Conservation (phyloP, 1,140 invertebrate species). For the Bombus fervidus region DNA sequence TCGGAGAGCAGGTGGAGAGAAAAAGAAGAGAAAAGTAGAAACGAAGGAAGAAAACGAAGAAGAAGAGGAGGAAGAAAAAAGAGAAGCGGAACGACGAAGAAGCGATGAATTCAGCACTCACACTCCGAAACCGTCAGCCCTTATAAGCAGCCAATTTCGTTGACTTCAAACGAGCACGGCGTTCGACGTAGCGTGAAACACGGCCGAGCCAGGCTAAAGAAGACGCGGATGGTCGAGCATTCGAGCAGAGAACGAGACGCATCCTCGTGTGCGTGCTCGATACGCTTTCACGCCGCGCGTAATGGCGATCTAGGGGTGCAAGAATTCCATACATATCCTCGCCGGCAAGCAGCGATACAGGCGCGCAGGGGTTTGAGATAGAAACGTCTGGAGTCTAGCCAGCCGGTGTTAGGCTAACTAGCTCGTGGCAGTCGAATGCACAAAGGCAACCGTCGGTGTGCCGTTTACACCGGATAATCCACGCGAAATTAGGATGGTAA, state of each 20-base stretch:
- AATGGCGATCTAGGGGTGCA: conserved; percentile 36
- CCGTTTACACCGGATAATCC: conserved; percentile 72
- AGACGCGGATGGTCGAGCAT: conserved; percentile 42
- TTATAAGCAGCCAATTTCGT: conserved; percentile 71
- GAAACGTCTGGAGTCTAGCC: conserved; percentile 45
- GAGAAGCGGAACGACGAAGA: background rate
- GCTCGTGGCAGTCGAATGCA: conserved; percentile 59
- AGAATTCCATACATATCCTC: conserved; percentile 38
- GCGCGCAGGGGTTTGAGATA: background rate
- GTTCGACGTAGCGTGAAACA: conserved; percentile 76
- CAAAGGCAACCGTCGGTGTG: conserved; percentile 35
- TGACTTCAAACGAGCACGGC: conserved; percentile 69
- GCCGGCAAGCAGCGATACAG: too few species aligned
- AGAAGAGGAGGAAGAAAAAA: background rate
- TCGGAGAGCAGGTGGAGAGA: background rate
- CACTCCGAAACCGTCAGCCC: conserved; percentile 35
- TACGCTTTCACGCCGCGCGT: conserved; percentile 13
- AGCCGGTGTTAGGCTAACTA: conserved; percentile 74
- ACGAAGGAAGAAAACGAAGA: background rate
- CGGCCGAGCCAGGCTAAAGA: conserved; percentile 50
- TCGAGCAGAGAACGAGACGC: conserved; percentile 16
- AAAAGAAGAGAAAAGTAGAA: background rate
- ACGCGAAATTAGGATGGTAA: conserved; percentile 73
- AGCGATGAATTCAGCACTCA: conserved; percentile 58
- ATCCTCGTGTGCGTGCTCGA: conserved; percentile 1